A percentile compares a stretch with the other conserved stretches of the same genome.
phyloP scores from a whole-genome alignment of 2,888 invertebrate species.

The Spicauda simplicius region DNA sequence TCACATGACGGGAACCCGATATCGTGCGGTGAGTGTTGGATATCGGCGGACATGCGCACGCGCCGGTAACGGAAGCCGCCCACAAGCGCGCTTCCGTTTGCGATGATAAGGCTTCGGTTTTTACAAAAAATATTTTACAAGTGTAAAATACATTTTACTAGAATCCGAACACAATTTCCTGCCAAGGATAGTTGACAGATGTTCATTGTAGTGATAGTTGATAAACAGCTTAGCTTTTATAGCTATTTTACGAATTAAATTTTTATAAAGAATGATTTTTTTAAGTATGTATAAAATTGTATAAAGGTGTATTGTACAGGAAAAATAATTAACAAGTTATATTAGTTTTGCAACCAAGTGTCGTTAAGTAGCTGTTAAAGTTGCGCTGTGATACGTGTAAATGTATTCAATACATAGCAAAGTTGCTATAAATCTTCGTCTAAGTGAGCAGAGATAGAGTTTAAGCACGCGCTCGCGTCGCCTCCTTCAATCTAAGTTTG shows the following conservation, averaged over 20 bases:
- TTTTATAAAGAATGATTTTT: too few relatives aligned
- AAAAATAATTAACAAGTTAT: slow-evolving; percentile 3
- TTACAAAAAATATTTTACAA: slow-evolving; percentile 11
- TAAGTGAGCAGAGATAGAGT: slow-evolving; percentile 73
- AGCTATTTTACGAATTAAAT: too few relatives aligned
- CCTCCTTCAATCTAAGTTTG: slow-evolving; percentile 82
- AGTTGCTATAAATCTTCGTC: slow-evolving; percentile 75
- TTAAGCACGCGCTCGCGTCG: slow-evolving; percentile 79
- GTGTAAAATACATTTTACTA: slow-evolving; percentile 3
- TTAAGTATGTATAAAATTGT: background rate
- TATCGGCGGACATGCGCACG: slow-evolving; percentile 67
- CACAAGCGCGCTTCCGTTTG: slow-evolving; percentile 62
- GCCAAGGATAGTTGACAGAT: background rate
- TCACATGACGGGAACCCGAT: slow-evolving; percentile 56
- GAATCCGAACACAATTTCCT: background rate
- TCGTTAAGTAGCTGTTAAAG: slow-evolving; percentile 22
- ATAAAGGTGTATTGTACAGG: background rate
- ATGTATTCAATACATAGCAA: slow-evolving; percentile 46
- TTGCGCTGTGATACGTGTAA: slow-evolving; percentile 27
- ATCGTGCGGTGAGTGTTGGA: slow-evolving; percentile 57
- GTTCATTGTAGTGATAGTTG: too few relatives aligned
- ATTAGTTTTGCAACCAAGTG: slow-evolving; percentile 2
- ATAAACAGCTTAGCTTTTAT: too few relatives aligned
- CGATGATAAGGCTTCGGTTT: slow-evolving; percentile 71
- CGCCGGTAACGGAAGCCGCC: slow-evolving; percentile 71